A percentile compares a stretch with the other conserved stretches of the same genome.
Evolutionary conservation across 2,113 vertebrate species (phyloP).

Genomic region (Gadus macrocephalus): DNA sequence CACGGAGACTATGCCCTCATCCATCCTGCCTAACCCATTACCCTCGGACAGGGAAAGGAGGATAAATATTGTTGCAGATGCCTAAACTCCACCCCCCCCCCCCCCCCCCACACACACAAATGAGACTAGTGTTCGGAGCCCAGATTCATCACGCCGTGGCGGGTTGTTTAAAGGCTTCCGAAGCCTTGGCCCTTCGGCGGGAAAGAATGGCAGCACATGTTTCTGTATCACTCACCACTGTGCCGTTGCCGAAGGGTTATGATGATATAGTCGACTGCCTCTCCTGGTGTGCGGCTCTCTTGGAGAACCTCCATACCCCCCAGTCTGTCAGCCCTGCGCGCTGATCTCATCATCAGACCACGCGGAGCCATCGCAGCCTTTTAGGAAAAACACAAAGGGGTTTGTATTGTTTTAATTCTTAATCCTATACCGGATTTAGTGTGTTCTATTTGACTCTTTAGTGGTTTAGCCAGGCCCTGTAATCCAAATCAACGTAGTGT

Average conservation of each 20-base stretch:
- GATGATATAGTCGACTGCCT: slow-evolving; percentile 64
- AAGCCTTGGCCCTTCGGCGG: slow-evolving; percentile 66
- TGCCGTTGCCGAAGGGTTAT: slow-evolving; percentile 64
- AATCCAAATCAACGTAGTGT: too few species aligned
- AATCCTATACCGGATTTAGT: too few species aligned
- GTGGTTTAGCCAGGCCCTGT: too few species aligned
- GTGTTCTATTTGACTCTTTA: too few species aligned
- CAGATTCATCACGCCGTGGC: slow-evolving; percentile 72
- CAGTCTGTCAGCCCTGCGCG: slow-evolving; percentile 10
- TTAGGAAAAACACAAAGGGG: too few species aligned
- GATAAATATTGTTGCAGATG: slow-evolving; percentile 90
- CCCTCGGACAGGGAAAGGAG: slow-evolving; percentile 88
- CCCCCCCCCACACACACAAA: slow-evolving; percentile 45
- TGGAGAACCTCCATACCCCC: slow-evolving; percentile 30
- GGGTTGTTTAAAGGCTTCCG: slow-evolving; percentile 66
- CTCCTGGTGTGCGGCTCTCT: slow-evolving; percentile 54
- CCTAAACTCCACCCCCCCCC: slow-evolving; percentile 65
- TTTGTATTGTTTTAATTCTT: too few species aligned
- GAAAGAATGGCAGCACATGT: slow-evolving; percentile 65
- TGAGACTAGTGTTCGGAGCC: slow-evolving; percentile 63
- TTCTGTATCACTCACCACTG: slow-evolving; percentile 68
- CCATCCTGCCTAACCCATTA: slow-evolving; percentile 89
- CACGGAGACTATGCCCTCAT: slow-evolving; percentile 81
- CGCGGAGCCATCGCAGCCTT: too few species aligned
- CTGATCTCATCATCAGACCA: too few species aligned